phyloP scores from a whole-genome alignment of 2,113 vertebrate species.

The Vidua macroura region DNA sequence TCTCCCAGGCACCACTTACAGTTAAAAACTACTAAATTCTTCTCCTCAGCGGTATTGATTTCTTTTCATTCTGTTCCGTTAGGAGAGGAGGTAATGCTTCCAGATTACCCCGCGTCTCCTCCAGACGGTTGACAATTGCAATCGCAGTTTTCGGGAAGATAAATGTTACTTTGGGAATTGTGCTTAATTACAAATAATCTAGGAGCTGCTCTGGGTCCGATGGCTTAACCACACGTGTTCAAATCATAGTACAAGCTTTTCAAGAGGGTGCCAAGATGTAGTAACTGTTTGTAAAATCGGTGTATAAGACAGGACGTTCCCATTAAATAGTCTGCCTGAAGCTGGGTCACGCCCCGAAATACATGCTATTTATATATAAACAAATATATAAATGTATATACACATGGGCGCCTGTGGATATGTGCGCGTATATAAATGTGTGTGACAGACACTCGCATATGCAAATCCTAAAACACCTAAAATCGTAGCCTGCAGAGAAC shows the following conservation, averaged over 20 bases:
- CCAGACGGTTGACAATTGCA: slow-evolving; percentile 81
- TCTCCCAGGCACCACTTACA: slow-evolving; percentile 60
- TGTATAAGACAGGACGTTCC: background rate
- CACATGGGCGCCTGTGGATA: rapidly evolving
- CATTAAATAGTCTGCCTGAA: background rate
- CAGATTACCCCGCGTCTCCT: slow-evolving; percentile 78
- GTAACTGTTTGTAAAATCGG: slow-evolving; percentile 24
- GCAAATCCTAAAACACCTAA: background rate
- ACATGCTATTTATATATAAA: background rate
- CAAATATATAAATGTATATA: background rate
- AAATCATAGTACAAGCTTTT: slow-evolving; percentile 47
- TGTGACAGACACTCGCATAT: background rate
- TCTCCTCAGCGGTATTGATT: slow-evolving; percentile 83
- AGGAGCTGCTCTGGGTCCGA: slow-evolving; percentile 66
- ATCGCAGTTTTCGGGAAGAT: slow-evolving; percentile 80
- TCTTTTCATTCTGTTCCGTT: slow-evolving; percentile 79
- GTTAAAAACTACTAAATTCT: slow-evolving; percentile 81
- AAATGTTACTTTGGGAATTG: slow-evolving; percentile 89
- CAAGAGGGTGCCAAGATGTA: slow-evolving; percentile 8
- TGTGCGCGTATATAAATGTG: background rate
- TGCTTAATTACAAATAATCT: slow-evolving; percentile 86
- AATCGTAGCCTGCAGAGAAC: background rate
- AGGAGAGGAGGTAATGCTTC: slow-evolving; percentile 69
- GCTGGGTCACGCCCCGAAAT: background rate
- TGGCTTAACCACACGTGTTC: slow-evolving; percentile 74